Evolutionary conservation across 1,140 invertebrate genomes (phyloP), one percentile per base, ranked within the genome.

Genomic region (Drosophila carrolli): DNA sequence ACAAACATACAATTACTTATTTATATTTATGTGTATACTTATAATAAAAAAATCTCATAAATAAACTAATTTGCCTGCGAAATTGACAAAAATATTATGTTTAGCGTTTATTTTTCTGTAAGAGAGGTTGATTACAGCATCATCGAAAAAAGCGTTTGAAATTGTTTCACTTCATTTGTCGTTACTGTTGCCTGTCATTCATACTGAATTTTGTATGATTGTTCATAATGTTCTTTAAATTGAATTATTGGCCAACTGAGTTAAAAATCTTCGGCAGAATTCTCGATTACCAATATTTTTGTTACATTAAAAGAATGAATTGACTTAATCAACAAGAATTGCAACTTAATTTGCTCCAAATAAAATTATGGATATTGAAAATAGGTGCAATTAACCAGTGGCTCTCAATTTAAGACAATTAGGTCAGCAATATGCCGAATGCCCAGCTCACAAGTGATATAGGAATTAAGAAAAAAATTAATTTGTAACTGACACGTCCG

Each of bases 141-240:
- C 55, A 37, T n/a, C 59, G 62, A 77, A 73, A 54, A 16, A 9
- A 9, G 0, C 14, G 9, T 46, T 23, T 46, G 16, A 11, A 46
- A 46, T 59, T n/a, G 35, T 46, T 35, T 46, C n/a, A 43, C 27
- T 75, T 75, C 78, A 78, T 78, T 79, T 79, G 63, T 66, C 61
- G 60, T 59, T 66, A 66, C 71, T 72, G 60, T 72, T 79, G 58
- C 68, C 71, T 66, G 74, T 76, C 59, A 61, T 53, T 76, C 53
- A 27, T 48, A 54, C 76, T 76, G 66, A 73, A 44, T 54, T 65
- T 68, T 55, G 14, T 44, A 53, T 40, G 32, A 53, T 66, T 27
- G 7, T 29, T 61, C 50, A 40, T 29, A 44, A 27, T 61, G 40
- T 19, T 29, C 13, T 48, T 63, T 50, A 38, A 77, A 81, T 76